Conservation (phyloP, 2,113 vertebrate species). For the Oreocharis arfaki region DNA sequence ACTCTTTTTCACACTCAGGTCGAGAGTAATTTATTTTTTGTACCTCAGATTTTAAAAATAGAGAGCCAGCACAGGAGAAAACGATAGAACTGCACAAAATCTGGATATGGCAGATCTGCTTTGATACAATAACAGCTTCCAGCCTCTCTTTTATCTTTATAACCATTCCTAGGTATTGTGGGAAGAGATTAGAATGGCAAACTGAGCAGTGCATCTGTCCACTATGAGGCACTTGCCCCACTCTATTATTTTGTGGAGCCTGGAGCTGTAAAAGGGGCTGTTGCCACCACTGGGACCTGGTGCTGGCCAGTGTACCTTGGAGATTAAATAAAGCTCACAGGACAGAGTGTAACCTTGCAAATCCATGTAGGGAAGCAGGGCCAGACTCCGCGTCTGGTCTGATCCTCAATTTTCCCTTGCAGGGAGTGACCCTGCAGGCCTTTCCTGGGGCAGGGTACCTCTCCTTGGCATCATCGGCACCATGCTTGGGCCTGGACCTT, state of each 20-base stretch:
- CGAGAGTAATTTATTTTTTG: constrained; percentile 43
- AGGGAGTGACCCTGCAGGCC: accelerated
- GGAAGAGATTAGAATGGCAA: constrained; percentile 29
- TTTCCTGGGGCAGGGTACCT: neutral
- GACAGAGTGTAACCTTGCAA: neutral
- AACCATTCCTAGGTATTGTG: neutral
- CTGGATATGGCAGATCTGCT: neutral
- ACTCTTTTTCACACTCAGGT: constrained; percentile 31
- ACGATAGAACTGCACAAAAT: neutral
- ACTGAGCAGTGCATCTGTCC: neutral
- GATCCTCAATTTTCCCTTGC: neutral
- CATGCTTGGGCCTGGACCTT: accelerated
- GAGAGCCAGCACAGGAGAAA: neutral
- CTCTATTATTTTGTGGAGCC: neutral
- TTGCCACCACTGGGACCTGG: accelerated
- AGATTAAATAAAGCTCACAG: neutral
- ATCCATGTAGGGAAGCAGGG: neutral
- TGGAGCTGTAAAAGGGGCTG: neutral
- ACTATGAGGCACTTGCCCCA: neutral
- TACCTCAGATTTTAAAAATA: constrained; percentile 33
- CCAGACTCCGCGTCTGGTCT: accelerated
- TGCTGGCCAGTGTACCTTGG: neutral
- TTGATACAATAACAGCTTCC: constrained; percentile 14
- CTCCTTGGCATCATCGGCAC: neutral
- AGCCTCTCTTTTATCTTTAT: constrained; percentile 35